phyloP scores from a whole-genome alignment of 1,140 invertebrate genomes.

The Drosophila leontia region DNA sequence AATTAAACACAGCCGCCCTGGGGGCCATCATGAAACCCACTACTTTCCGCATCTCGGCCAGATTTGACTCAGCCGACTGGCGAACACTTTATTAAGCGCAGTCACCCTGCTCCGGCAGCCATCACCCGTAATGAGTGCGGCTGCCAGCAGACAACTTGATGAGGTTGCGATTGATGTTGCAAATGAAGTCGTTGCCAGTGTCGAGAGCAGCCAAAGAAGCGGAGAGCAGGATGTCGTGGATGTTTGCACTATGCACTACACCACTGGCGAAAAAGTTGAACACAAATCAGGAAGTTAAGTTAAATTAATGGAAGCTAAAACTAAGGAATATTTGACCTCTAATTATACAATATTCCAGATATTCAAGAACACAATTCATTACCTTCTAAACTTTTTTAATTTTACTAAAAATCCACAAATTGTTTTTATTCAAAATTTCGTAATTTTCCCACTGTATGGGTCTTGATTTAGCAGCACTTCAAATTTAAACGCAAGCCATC shows the following conservation, averaged over 20 bases:
- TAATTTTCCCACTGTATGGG: slow-evolving; percentile 6
- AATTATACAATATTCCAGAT: no score
- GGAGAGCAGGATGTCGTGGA: neutral
- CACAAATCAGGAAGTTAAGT: neutral
- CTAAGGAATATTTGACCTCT: no score
- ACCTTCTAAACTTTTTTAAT: no score
- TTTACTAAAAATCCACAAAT: no score
- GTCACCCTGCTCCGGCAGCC: slow-evolving; percentile 20
- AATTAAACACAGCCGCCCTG: slow-evolving; percentile 56
- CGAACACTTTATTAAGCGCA: slow-evolving; percentile 65
- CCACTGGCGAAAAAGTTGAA: neutral
- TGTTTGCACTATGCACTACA: slow-evolving; percentile 12
- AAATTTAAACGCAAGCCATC: slow-evolving; percentile 62
- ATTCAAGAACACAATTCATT: no score
- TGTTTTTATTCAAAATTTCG: neutral
- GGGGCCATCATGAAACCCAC: slow-evolving; percentile 8
- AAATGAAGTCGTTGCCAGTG: slow-evolving; percentile 60
- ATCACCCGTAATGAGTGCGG: slow-evolving; percentile 64
- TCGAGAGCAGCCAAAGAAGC: slow-evolving; percentile 14
- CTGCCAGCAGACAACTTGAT: slow-evolving; percentile 54
- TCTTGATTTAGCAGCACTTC: slow-evolving; percentile 62
- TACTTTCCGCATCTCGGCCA: slow-evolving; percentile 10
- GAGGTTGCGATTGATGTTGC: slow-evolving; percentile 71
- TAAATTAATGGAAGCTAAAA: no score
- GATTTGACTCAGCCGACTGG: slow-evolving; percentile 16